A percentile compares a stretch with the other conserved stretches of the same genome.
Conservation (phyloP, 2,797 vertebrate genomes). For the Okamejei kenojei region DNA sequence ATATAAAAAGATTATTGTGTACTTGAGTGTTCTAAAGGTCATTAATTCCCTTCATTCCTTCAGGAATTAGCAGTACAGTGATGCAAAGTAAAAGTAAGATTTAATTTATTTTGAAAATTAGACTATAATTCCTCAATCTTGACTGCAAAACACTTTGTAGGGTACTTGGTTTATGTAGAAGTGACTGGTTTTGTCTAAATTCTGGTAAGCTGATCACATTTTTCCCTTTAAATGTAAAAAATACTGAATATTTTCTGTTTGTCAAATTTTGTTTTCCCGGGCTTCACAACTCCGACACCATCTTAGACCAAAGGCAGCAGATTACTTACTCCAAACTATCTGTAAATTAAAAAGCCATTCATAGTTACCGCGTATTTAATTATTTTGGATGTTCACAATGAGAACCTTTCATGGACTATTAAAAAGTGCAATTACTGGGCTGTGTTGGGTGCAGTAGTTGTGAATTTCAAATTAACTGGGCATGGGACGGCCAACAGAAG, state of each 20-base stretch:
- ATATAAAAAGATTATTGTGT: conserved; percentile 37
- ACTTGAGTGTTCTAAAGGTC: conserved; percentile 22
- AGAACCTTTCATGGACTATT: not conserved
- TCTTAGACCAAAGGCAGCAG: not conserved
- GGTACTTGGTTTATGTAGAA: not conserved
- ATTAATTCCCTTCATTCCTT: conserved; percentile 11
- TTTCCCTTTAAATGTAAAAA: not conserved
- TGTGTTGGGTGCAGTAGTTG: not conserved
- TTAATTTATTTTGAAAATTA: not conserved
- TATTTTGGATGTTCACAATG: conserved; percentile 10
- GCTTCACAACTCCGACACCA: not conserved
- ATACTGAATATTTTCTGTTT: not conserved
- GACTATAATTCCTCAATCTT: not conserved
- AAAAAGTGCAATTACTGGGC: not conserved
- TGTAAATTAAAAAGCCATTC: not conserved
- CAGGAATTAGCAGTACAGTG: not conserved
- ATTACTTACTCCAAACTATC: not conserved
- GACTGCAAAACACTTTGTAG: not conserved
- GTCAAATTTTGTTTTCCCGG: not conserved
- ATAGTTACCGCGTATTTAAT: not conserved
- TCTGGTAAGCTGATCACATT: not conserved
- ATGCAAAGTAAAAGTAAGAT: not conserved
- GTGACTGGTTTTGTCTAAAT: not conserved
- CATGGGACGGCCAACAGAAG: conserved; percentile 24
- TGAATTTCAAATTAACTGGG: conserved; percentile 33